Evolutionary conservation across 2,888 invertebrate species (phyloP).

Genomic region (Drosophila paracracens): DNA sequence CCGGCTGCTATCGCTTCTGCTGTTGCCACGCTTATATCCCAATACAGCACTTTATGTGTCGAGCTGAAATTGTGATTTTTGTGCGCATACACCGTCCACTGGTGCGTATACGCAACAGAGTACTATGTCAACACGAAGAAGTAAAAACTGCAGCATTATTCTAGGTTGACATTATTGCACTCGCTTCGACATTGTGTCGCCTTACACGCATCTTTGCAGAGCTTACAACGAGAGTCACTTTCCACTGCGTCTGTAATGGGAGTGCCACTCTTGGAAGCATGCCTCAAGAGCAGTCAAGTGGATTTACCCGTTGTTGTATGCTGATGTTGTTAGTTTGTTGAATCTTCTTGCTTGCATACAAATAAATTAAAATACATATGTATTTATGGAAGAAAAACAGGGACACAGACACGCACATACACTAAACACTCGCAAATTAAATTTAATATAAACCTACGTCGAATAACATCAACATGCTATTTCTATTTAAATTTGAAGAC

Average conservation of each 20-base stretch:
- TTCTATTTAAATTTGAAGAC: conserved; percentile 75
- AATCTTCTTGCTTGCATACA: conserved; percentile 39
- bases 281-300: conserved; percentile 41
- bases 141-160: conserved; percentile 43
- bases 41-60: conserved; percentile 47
- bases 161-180: conserved; percentile 39
- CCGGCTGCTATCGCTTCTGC: not conserved
- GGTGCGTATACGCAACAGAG: conserved; percentile 64
- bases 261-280: conserved; percentile 40
- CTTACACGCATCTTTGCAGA: conserved; percentile 49
- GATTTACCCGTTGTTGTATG: conserved; percentile 28
- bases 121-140: conserved; percentile 20
- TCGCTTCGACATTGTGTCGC: conserved; percentile 40
- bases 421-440: conserved; percentile 52
- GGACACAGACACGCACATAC: conserved; percentile 5
- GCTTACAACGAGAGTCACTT: conserved; percentile 54
- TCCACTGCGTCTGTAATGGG: conserved; percentile 38
- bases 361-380: conserved; percentile 64
- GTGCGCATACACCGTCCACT: conserved; percentile 25
- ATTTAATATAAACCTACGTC: conserved; percentile 73
- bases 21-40: conserved; percentile 19
- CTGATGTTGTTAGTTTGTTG: conserved; percentile 34
- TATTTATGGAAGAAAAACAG: conserved; percentile 44
- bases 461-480: conserved; percentile 71
- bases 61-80: conserved; percentile 60